phyloP scores from a whole-genome alignment of 35 echinoderm and acorn worm species.

The Diadema setosum region DNA sequence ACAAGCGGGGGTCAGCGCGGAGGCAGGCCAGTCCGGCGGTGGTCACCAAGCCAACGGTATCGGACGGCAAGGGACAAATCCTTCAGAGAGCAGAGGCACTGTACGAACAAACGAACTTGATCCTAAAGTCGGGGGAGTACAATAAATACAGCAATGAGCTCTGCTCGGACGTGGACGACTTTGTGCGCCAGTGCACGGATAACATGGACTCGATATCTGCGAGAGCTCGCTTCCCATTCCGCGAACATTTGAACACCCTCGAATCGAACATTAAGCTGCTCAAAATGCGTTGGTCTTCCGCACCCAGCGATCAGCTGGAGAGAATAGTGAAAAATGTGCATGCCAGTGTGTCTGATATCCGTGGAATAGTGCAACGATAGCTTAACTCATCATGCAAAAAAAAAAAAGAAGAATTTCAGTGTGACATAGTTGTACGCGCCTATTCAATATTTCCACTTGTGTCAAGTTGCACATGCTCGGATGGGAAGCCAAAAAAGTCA shows the following conservation, averaged over 20 bases:
- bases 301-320: constrained; percentile 34
- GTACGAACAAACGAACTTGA: constrained; percentile 38
- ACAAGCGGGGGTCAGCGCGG: constrained; percentile 18
- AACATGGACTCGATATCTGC: constrained; percentile 72
- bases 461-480: no score
- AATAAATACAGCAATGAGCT: constrained; percentile 55
- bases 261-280: constrained; percentile 37
- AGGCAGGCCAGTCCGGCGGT: not conserved
- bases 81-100: constrained; percentile 55
- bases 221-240: constrained; percentile 56
- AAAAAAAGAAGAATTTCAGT: no score
- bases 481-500: no score
- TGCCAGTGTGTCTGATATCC: constrained; percentile 22
- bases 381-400: no score
- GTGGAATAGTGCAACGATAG: constrained; percentile 47
- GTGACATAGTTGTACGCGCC: no score
- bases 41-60: not conserved
- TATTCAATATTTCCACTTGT: no score
- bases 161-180: constrained; percentile 59
- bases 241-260: constrained; percentile 54
- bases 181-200: constrained; percentile 65
- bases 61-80: constrained; percentile 38
- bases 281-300: constrained; percentile 45
- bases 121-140: constrained; percentile 65
- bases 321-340: constrained; percentile 41